Base-by-base conservation (phyloP, 2,797 vertebrate genomes). In the Bradypus variegatus region DNA sequence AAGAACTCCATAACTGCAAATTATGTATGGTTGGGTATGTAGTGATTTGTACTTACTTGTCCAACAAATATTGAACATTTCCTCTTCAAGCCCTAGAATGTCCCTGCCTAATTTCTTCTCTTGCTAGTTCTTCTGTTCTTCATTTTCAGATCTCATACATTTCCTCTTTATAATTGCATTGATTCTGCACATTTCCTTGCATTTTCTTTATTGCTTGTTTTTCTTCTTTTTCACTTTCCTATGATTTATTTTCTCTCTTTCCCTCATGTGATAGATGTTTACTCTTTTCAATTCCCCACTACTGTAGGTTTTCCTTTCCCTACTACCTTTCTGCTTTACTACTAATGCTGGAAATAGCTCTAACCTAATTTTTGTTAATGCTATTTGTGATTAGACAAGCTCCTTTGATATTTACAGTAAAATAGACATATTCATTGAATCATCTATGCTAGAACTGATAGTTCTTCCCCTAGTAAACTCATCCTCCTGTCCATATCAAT, bases 221-320 rank as follows among this genome's bases (percentile, higher is more conserved):
- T 85, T 67, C 19, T 77, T 60, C 5, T 62, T 78, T 78, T 31
- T 41, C 21, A 82, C 6, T 77, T 91, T 29, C 31, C 21, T 53
- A 29, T 84, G 60, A 86, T 77, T 83, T 88, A 45, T 72, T 69
- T 91, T 93, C 53, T 93, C 16, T 81, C 76, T 89, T 53, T 75
- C 15, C 64, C 88, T 76, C 33, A n/a, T 2, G 4, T 19, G 21
- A 55, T 21, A 86, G 81, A 53, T 45, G 45, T 55, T 84, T 11
- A 14, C 27, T 53, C 31, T 86, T 86, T 82, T 91, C 25, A 88
- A 89, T 73, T 84, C 21, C 21, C 11, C 15, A 27, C 18, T 29
- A 29, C 19, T 41, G 1, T 41, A 41, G 11, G 29, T 29, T 86
- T 89, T 91, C 48, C 33, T 86, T 89, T 91, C 53, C 78, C 27